Evolutionary conservation across 2,113 vertebrate species (phyloP), one percentile per base, ranked within the genome.

Genomic region (Peucedramus taeniatus): DNA sequence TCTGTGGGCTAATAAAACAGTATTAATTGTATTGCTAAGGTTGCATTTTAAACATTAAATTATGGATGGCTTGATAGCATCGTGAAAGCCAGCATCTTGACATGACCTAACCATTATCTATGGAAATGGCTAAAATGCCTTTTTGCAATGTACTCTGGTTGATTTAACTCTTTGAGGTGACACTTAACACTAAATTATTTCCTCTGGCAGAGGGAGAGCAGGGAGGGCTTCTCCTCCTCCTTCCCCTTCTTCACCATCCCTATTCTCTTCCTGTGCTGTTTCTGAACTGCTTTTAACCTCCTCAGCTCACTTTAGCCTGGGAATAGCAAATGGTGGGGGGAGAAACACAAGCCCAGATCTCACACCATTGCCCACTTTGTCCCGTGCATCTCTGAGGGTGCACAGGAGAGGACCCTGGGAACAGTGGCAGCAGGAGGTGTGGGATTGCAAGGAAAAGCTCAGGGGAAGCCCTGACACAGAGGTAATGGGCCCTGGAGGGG

Each of bases 31-130:
- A 95, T 95, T 95, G 96, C 96, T 97, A 97, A 95, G 94, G 95
- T 96, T 97, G 96, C 96, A 96, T 97, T 97, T 97, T 97, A 95
- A 96, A 92, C 95, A 94, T 92, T 97, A 97, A 97, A 97, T 97
- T 97, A 96, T 91, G 87, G 93, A 96, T 97, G 83, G 71, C 94
- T 94, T 95, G 96, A 97, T 97, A 89, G 87, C 95, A 57, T 82
- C 13, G 24, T 94, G 96, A 93, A 94, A 96, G 95, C 90, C 57
- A 77, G 93, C 90, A 83, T 94, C 83, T 83, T 93, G 94, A 94
- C 94, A 80, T 96, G 96, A 96, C 97, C 96, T 97, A 94, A 93
- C 95, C 87, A 89, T 97, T 97, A 97, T 97, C 95, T 97, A 93
- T 96, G 83, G 93, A 94, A 97, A 95, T 72, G 84, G 94, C 95